These are phyloP conservation scores for Camponotus fellah DNA, from an alignment of 2,888 invertebrate species.

Conservation along the genomic window DNA sequence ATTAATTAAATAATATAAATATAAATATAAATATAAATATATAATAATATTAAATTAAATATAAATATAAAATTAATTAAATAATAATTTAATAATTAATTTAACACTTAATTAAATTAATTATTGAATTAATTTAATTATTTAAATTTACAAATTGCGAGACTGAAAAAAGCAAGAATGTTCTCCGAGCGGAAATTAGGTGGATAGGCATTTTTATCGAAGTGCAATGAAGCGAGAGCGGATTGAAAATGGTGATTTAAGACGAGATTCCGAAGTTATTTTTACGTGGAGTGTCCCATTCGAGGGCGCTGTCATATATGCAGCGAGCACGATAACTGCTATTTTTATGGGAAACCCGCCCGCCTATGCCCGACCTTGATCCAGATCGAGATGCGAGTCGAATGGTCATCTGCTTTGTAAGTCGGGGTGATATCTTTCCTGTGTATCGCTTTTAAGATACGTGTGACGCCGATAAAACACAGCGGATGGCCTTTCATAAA, in stretches of 20 bases:
- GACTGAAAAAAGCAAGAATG: not conserved
- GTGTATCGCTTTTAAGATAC: not conserved
- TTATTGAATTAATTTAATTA: too few species aligned
- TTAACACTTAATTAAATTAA: too few species aligned
- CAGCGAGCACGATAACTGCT: slow-evolving; percentile 68
- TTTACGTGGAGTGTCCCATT: slow-evolving; percentile 61
- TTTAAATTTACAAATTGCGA: not conserved
- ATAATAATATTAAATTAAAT: too few species aligned
- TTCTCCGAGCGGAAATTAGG: not conserved
- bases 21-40: too few species aligned
- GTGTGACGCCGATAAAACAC: not conserved
- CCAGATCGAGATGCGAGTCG: slow-evolving; percentile 46
- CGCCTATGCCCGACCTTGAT: slow-evolving; percentile 49
- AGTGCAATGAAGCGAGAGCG: not conserved
- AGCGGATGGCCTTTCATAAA: not conserved
- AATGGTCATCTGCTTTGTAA: slow-evolving; percentile 15
- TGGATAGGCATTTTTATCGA: slow-evolving; percentile 25
- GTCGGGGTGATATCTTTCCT: slow-evolving; percentile 13
- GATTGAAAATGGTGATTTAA: slow-evolving; percentile 23
- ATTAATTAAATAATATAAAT: too few species aligned
- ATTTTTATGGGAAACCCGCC: slow-evolving; percentile 74
- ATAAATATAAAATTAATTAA: too few species aligned
- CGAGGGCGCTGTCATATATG: slow-evolving; percentile 63
- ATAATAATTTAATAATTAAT: too few species aligned
- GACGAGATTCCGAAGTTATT: slow-evolving; percentile 51